phyloP scores from a whole-genome alignment of 1,140 invertebrate species.

The Drosophila pruinosa region DNA sequence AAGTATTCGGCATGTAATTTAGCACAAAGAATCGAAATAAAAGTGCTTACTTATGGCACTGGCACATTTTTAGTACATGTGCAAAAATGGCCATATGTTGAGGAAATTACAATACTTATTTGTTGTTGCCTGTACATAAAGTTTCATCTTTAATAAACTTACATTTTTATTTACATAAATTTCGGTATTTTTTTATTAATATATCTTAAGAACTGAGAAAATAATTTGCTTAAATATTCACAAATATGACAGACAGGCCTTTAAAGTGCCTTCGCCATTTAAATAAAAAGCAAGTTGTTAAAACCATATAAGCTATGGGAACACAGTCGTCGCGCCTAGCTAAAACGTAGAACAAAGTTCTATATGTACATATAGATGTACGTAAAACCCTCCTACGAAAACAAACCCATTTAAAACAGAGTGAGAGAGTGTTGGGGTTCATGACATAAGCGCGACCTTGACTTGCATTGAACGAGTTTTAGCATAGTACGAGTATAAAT shows the following conservation, averaged over 20 bases:
- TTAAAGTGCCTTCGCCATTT: background rate
- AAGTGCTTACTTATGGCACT: constrained; percentile 35
- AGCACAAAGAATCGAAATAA: constrained; percentile 42
- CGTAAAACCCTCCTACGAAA: constrained; percentile 3
- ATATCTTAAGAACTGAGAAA: no score
- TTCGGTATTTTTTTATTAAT: no score
- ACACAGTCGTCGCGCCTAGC: constrained; percentile 3
- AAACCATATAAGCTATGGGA: background rate
- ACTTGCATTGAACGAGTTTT: constrained; percentile 13
- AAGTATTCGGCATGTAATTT: constrained; percentile 53
- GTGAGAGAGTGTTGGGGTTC: constrained; percentile 4
- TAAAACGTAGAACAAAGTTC: background rate
- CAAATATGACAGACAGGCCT: background rate
- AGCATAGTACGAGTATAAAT: background rate
- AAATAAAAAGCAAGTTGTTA: background rate
- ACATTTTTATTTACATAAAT: no score
- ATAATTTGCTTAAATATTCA: background rate
- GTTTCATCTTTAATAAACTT: no score
- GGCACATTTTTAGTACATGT: constrained; percentile 18
- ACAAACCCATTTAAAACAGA: constrained; percentile 10
- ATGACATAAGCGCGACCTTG: constrained; percentile 70
- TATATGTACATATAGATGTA: constrained; percentile 3
- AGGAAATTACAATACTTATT: background rate
- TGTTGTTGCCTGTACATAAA: no score
- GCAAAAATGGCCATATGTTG: constrained; percentile 39